A percentile compares a stretch with the other conserved stretches of the same genome.
Conservation (phyloP, 1,140 invertebrate species). For the Ceratina australensis region DNA sequence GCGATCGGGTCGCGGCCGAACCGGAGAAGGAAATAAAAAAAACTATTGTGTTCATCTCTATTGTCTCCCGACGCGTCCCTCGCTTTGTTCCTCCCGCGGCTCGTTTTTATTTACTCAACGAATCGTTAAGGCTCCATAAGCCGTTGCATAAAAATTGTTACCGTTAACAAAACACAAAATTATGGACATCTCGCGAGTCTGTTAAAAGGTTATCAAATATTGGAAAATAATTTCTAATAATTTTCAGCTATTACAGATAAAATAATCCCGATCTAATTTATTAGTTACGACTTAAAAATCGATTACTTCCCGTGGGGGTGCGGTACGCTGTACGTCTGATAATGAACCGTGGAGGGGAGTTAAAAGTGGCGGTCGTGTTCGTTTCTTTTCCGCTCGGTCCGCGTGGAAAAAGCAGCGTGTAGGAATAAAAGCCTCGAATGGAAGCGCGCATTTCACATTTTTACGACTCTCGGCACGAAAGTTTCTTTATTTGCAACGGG, state of each 20-base stretch:
- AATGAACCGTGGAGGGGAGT: no score
- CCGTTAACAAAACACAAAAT: no score
- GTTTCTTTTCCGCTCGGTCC: background rate
- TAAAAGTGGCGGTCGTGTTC: background rate
- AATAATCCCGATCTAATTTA: no score
- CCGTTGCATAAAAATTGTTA: no score
- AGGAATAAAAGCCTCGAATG: slow-evolving; percentile 17
- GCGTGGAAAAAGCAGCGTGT: background rate
- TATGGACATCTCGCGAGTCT: no score
- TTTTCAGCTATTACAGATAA: no score
- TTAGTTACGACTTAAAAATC: no score
- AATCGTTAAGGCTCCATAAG: background rate
- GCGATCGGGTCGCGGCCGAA: background rate
- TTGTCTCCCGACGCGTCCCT: slow-evolving; percentile 6
- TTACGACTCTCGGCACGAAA: slow-evolving; percentile 29
- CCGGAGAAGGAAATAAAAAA: slow-evolving; percentile 43
- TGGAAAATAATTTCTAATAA: no score
- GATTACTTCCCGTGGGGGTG: no score
- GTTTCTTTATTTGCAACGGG: slow-evolving; percentile 31
- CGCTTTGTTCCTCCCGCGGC: slow-evolving; percentile 27
- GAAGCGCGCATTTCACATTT: slow-evolving; percentile 35
- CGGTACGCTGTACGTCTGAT: no score
- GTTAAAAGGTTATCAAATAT: no score
- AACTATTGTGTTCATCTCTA: slow-evolving; percentile 24
- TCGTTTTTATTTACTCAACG: background rate